Evolutionary conservation across 2,797 vertebrate species (phyloP).

Genomic region (Salarias fasciatus): DNA sequence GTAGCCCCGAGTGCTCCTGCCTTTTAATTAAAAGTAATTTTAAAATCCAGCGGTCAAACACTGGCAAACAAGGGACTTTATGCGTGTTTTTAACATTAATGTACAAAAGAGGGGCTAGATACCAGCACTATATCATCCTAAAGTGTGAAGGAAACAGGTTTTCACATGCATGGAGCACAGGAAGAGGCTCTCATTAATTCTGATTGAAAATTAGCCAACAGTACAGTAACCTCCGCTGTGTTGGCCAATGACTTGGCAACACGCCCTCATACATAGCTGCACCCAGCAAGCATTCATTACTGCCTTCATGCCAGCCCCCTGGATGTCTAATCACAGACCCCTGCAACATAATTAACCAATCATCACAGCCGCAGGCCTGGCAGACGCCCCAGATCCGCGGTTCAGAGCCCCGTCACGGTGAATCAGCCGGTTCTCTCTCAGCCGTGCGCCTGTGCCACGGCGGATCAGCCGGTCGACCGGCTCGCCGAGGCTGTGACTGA

Average conservation of each 20-base stretch:
- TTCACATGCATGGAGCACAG: conserved; percentile 14
- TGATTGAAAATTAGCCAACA: conserved; percentile 26
- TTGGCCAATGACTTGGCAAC: conserved; percentile 28
- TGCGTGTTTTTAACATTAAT: neutral
- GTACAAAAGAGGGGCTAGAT: too few relatives aligned
- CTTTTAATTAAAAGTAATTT: conserved; percentile 76
- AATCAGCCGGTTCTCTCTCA: conserved; percentile 53
- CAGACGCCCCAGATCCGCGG: conserved; percentile 34
- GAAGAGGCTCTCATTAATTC: conserved; percentile 33
- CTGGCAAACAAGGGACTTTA: conserved; percentile 38
- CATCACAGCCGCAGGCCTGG: conserved; percentile 47
- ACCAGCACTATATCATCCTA: too few relatives aligned
- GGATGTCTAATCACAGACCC: conserved; percentile 66
- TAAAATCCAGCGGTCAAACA: conserved; percentile 56
- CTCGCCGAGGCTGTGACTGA: conserved; percentile 63
- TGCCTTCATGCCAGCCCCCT: conserved; percentile 44
- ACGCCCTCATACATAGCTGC: conserved; percentile 18
- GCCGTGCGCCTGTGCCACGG: conserved; percentile 47
- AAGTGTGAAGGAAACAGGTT: conserved; percentile 26
- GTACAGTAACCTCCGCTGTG: conserved; percentile 19
- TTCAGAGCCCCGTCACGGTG: conserved; percentile 51
- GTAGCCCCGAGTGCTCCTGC: conserved; percentile 21
- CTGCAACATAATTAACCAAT: conserved; percentile 74
- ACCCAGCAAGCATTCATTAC: conserved; percentile 57
- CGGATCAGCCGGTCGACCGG: conserved; percentile 58